A percentile compares a stretch with the other conserved stretches of the same genome.
Evolutionary conservation across 2,113 vertebrate species (phyloP).

Genomic region (Notiomystis cincta): DNA sequence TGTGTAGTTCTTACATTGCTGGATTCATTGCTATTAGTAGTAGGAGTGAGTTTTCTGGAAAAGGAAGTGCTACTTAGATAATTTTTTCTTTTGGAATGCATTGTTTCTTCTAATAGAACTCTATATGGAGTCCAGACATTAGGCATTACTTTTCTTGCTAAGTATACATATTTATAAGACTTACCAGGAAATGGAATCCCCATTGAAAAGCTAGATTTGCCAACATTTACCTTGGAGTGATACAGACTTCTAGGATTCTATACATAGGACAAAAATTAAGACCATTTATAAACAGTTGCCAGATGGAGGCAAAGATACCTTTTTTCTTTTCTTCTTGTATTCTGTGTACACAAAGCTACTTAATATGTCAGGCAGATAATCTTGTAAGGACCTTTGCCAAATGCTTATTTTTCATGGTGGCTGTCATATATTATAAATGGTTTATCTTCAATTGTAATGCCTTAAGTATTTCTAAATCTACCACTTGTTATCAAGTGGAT

Average conservation of each 20-base stretch:
- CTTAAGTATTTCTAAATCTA: conserved; percentile 20
- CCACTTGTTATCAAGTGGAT: neutral
- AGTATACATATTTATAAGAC: neutral
- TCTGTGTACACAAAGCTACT: neutral
- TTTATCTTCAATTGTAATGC: conserved; percentile 11
- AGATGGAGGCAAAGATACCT: neutral
- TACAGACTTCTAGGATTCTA: neutral
- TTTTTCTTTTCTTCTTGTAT: neutral
- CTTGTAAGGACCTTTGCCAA: neutral
- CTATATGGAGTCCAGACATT: neutral
- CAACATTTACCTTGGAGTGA: neutral
- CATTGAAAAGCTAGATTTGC: neutral
- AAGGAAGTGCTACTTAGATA: neutral
- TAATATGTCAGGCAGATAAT: neutral
- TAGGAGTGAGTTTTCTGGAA: neutral
- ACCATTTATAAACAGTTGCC: neutral
- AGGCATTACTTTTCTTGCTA: neutral
- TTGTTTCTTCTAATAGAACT: neutral
- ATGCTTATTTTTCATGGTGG: neutral
- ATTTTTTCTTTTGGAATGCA: neutral
- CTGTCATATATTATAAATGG: neutral
- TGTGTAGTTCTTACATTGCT: neutral
- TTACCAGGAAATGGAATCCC: neutral
- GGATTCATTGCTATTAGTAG: neutral
- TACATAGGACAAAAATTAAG: neutral